Evolutionary conservation across 2,113 vertebrate species (phyloP), one percentile per base, ranked within the genome.

Genomic region (Thermophis baileyi): DNA sequence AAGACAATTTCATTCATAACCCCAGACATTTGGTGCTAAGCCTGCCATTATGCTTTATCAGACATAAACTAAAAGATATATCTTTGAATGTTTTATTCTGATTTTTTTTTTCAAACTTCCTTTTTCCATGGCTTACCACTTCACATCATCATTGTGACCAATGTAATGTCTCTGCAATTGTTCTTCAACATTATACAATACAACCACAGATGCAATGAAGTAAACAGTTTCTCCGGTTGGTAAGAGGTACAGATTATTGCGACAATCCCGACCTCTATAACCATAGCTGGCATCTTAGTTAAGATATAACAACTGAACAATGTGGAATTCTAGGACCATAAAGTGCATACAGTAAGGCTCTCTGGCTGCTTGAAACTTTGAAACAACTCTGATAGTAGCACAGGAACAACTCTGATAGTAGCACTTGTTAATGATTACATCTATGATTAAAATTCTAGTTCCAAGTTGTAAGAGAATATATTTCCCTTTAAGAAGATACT

Each of bases 151-250:
- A 0, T 98, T 99, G 94, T 99, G 99, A 92, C 99, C 99, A 0
- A 98, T 98, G 96, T 99, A 99, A 93, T 99, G 99, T 95, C 99
- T 97, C 96, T 99, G 99, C 50, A 99, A 98, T 93, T 98, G 99
- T 93, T 99, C 99, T 87, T 99, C 99, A 53, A 99, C 99, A 0
- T 99, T 99, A 97, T 98, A 99, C 12, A 99, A 95, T 88, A 99
- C 99, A 18, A 99, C 99, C 90, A 99, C 99, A 0, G 99, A 99
- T 0, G 99, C 99, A 9, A 99, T 99, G 98, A 99, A 99, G 93
- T 99, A 99, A 1, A 99, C 99, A 0, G 99, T 99, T 97, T 99
- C 99, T 0, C 99, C 99, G 1, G 99, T 99, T 2, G 99, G 99
- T n/a, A 99, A 97, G 96, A 99, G 93, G 95, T 99, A 99, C 88